Evolutionary conservation across 2,797 vertebrate genomes (phyloP), one percentile per base, ranked within the genome.

Genomic region (Salarias fasciatus): DNA sequence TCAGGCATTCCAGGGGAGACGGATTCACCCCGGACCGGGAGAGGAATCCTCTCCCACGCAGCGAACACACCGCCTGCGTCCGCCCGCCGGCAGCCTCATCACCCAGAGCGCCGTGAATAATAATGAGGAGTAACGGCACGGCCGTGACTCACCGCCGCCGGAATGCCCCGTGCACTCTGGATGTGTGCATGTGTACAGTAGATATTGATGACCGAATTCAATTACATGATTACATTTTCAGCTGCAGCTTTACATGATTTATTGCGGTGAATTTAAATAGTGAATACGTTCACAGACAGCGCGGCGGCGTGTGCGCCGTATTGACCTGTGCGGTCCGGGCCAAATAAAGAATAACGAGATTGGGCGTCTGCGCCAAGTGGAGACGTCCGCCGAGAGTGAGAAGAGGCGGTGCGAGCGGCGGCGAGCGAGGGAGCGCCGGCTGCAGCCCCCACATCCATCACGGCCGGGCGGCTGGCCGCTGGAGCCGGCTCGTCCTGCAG

Each of bases 181-280:
- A 86, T 76, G 66, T 35, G 82, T 69, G 76, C 65, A 43, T 63
- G 57, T 83, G 80, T 83, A 82, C 79, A 69, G 72, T 79, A 81
- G 80, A 86, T 91, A 91, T 91, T 93, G 89, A 93, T 92, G 91
- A 88, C 87, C 83, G 76, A 83, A 92, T 88, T 91, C 89, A 93
- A 92, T 92, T 92, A 91, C 88, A 92, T 91, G 89, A 93, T 93
- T 90, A 86, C 88, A 85, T 89, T 90, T 89, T 91, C 87, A 81
- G 87, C 80, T 67, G 10, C 75, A 80, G 81, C 83, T 82, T 86
- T 87, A 85, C 86, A 88, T 87, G 85, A 92, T 91, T 91, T 88
- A 90, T 89, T 72, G 81, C 85, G 49, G 74, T 68, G 81, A 72
- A 89, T 90, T 89, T 86, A 85, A 88, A 91, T 88, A 70, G 85